Conservation (phyloP, 2,113 vertebrate genomes). For the Cyanocitta stelleri region DNA sequence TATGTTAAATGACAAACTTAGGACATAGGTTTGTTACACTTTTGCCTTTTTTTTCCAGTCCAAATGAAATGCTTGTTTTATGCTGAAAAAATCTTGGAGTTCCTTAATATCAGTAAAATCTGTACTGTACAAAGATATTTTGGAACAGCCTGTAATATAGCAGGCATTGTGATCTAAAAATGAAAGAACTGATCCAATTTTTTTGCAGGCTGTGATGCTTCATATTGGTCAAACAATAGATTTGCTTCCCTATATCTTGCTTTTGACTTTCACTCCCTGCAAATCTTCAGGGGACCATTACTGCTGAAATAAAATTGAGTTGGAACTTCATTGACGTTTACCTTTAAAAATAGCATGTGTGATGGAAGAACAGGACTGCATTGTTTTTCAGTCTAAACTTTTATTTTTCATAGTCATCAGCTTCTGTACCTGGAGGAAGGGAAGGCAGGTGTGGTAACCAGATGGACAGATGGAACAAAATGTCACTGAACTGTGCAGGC, state of each 20-base stretch:
- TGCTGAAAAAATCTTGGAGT: neutral
- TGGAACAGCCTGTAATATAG: neutral
- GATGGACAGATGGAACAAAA: slow-evolving; percentile 54
- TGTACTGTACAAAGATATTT: neutral
- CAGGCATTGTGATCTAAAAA: neutral
- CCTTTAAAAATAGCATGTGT: slow-evolving; percentile 11
- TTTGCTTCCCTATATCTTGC: neutral
- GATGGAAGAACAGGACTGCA: neutral
- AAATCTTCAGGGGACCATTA: slow-evolving; percentile 16
- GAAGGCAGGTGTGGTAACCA: slow-evolving; percentile 48
- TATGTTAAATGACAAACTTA: neutral
- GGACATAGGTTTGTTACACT: neutral
- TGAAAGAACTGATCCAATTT: neutral
- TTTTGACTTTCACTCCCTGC: slow-evolving; percentile 7
- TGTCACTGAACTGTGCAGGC: neutral
- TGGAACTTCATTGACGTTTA: neutral
- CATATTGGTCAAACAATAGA: neutral
- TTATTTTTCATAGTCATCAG: slow-evolving; percentile 33
- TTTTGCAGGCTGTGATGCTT: neutral
- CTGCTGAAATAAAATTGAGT: neutral
- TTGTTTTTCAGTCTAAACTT: neutral
- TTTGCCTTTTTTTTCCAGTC: neutral
- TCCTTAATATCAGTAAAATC: neutral
- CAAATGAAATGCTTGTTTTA: neutral
- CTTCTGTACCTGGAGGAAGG: neutral